Evolutionary conservation across 1,140 invertebrate species (phyloP).

Genomic region (Propsilocerus akamusi): DNA sequence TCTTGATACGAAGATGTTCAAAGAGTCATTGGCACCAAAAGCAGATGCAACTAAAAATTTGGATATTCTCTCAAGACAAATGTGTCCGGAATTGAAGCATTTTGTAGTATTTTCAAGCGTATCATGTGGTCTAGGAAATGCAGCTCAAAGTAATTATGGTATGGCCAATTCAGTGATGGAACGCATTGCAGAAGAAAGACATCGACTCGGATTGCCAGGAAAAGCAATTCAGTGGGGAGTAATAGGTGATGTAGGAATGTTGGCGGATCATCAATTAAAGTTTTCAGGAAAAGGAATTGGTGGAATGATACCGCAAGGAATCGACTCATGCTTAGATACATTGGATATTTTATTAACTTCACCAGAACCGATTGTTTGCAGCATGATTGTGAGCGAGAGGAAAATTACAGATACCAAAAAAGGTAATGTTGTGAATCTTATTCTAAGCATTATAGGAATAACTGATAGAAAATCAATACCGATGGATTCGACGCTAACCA

Average conservation of each 20-base stretch:
- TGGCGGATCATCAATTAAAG: slow-evolving; percentile 54
- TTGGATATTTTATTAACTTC: slow-evolving; percentile 45
- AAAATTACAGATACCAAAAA: slow-evolving; percentile 26
- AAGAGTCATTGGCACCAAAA: slow-evolving; percentile 30
- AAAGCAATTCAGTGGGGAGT: slow-evolving; percentile 44
- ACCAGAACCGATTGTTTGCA: slow-evolving; percentile 40
- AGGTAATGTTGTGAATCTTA: slow-evolving; percentile 34
- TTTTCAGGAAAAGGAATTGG: slow-evolving; percentile 44
- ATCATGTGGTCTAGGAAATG: slow-evolving; percentile 63
- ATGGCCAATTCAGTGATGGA: slow-evolving; percentile 46
- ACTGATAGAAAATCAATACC: slow-evolving; percentile 25
- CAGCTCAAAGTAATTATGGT: slow-evolving; percentile 68
- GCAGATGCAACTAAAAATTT: slow-evolving; percentile 31
- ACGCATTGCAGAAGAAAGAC: slow-evolving; percentile 36
- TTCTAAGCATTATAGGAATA: slow-evolving; percentile 32
- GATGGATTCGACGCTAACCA: slow-evolving; percentile 39
- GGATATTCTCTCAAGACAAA: slow-evolving; percentile 29
- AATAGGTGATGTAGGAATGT: slow-evolving; percentile 45
- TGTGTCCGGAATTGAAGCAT: slow-evolving; percentile 31
- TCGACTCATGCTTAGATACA: slow-evolving; percentile 45
- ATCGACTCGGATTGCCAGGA: slow-evolving; percentile 32
- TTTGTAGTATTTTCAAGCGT: slow-evolving; percentile 66
- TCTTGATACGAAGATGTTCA: slow-evolving; percentile 32
- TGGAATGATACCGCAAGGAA: slow-evolving; percentile 59
- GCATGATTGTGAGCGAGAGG: slow-evolving; percentile 51